Evolutionary conservation across 1,140 invertebrate species (phyloP), one percentile per base, ranked within the genome.

Genomic region (Bombus turneri): DNA sequence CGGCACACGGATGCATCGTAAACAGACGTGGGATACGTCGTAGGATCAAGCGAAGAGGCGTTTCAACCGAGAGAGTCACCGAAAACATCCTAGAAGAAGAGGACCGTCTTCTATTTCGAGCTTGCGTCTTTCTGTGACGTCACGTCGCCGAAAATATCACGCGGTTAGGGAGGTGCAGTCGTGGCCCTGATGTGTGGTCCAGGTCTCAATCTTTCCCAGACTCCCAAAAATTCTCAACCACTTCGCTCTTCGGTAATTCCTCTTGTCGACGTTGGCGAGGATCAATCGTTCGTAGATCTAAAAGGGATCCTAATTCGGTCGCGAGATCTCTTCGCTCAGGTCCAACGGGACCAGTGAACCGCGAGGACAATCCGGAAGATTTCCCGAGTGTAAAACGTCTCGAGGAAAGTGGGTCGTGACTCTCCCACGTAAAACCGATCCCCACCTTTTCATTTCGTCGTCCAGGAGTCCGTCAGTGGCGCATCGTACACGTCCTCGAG

Each of bases 121-220:
- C 91, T 93, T 90, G 72, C 88, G 90, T 83, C 88, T 92, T 83
- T 88, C 69, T 66, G 88, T 95, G 95, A 95, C 95, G 95, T 95
- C 93, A 93, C 90, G 82, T 15, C 59, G 91, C 90, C 94, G 86
- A 93, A 95, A 95, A 95, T 95, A 95, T 92, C 94, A 87, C 87
- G 86, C 91, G 92, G 91, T 91, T 91, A 90, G 91, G 91, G 92
- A 94, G 91, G 90, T 89, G 87, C 89, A 90, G 86, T 87, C 74
- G 84, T 86, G 84, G 85, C 88, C 85, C 92, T 87, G 90, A 90
- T 91, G 92, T 87, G 90, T 88, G 92, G 91, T 94, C 90, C 92
- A 94, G 92, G 91, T 93, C 93, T 91, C 86, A 85, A 92, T 93
- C 92, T 94, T 95, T 94, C 91, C 93, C 91, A 69, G 91, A 94